Evolutionary conservation across 1,140 invertebrate species (phyloP), one percentile per base, ranked within the genome.

Genomic region (Drosophila oshimai): DNA sequence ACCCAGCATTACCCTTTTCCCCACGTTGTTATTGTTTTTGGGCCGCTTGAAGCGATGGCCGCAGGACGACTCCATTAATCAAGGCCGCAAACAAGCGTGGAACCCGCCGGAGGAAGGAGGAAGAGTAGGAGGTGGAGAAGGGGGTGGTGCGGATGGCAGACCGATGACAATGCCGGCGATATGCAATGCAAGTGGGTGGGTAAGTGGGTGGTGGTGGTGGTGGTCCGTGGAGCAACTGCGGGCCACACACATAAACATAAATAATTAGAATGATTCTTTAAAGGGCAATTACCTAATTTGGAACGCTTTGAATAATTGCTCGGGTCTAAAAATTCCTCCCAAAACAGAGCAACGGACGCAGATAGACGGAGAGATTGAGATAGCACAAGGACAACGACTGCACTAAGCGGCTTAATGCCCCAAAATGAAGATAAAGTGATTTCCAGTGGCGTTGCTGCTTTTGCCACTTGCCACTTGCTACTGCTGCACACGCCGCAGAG

Each of bases 251-350:
- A 81, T 81, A 87, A 77, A 76, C 83, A 87, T 87, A 88, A 88
- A 87, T 87, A 87, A 87, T 88, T 88, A 77, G 83, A 75, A 77
- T 74, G 81, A 88, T 88, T 88, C 81, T 87, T 87, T 88, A 87
- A 87, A 88, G 83, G 81, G 76, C 81, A 87, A 87, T 87, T 87
- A 88, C 77, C 81, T 88, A 87, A 81, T 87, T 87, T 87, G 72
- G 64, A 34, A 77, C 73, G 81, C 81, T 88, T 74, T 87, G 81
- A 87, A 87, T 87, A 87, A 87, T 87, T 87, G 69, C 83, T 64
- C 28, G 17, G 44, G 47, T 55, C 62, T 47, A 13, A 44, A 20
- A 39, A 36, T 39, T 53, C 46, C 44, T 28, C 12, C 4, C n/a
- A n/a, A n/a, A 20, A 15, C 42, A 15, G 41, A 34, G 29, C 58